phyloP scores from a whole-genome alignment of 2,113 vertebrate species.

The Protobothrops mucrosquamatus region DNA sequence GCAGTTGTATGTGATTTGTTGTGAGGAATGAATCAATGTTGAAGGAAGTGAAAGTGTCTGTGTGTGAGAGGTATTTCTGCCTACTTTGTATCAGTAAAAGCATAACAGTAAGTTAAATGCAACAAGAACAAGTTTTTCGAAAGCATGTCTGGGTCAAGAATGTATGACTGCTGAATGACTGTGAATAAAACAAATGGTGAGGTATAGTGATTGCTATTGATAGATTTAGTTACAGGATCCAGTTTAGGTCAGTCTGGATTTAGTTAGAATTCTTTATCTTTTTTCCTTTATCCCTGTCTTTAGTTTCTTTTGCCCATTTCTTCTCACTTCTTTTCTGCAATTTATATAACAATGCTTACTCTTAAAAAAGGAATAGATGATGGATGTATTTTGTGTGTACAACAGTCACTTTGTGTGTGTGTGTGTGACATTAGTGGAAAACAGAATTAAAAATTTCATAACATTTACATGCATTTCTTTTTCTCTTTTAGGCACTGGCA shows the following conservation, averaged over 20 bases:
- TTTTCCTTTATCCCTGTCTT: neutral
- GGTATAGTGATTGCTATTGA: neutral
- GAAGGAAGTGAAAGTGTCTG: neutral
- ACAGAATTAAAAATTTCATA: neutral
- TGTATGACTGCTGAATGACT: neutral
- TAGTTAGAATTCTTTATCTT: neutral
- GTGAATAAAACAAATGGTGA: neutral
- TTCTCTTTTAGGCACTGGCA: neutral
- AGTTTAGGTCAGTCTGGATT: neutral
- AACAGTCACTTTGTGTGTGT: neutral
- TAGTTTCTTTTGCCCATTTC: neutral
- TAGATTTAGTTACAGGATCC: neutral
- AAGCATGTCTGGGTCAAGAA: neutral
- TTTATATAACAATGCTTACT: neutral
- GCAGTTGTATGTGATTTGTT: neutral
- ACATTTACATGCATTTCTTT: neutral
- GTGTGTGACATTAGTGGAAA: neutral
- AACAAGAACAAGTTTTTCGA: neutral
- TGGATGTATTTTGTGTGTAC: neutral
- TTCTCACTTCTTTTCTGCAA: neutral
- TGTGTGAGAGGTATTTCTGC: neutral
- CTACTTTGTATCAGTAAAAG: neutral
- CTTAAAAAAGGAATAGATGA: neutral
- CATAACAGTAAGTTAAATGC: neutral
- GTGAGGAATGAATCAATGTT: neutral